Evolutionary conservation across 2,797 vertebrate genomes (phyloP), one percentile per base, ranked within the genome.

Genomic region (Sebastes steindachneri): DNA sequence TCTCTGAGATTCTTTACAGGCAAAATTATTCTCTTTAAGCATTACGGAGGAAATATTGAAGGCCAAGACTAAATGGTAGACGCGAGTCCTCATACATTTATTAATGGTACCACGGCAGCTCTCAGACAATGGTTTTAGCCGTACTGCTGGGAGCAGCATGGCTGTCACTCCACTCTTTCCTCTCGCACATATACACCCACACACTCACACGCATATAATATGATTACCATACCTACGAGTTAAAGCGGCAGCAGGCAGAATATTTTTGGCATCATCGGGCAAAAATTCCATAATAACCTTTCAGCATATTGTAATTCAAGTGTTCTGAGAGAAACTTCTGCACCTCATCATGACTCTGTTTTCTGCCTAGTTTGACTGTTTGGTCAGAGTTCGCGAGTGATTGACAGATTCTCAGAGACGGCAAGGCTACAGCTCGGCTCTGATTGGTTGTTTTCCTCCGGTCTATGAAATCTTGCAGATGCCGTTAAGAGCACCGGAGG

Each of bases 11-110:
- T 69, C 68, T 83, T 81, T 79, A 75, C 70, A 59, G 55, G 35
- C 70, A 45, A 82, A 82, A 89, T 88, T 85, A 86, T 91, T 92
- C 81, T 77, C 77, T 87, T 86, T 58, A 81, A 75, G 51, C 57
- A 58, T 69, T 17, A 66, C 62, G 69, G 80, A 80, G 73, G 79
- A 83, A 84, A 82, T 84, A 79, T 82, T 69, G 80, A 87, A 87
- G 80, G 78, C 81, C 29, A 41, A 57, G 65, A 73, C 68, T 85
- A 88, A 91, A 85, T 78, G 74, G 33, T 77, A 71, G 66, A 82
- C 4, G 60, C 66, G 57, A 81, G 65, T 73, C 73, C 82, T 88
- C 88, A 89, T 91, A 12, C 80, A 87, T 92, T 68, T 87, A 88
- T 94, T 87, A 79, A 89, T 85, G 71, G 65, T 11, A 53, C 63